phyloP scores from a whole-genome alignment of 64 coral and sea anemone genomes.

The Porites lutea region DNA sequence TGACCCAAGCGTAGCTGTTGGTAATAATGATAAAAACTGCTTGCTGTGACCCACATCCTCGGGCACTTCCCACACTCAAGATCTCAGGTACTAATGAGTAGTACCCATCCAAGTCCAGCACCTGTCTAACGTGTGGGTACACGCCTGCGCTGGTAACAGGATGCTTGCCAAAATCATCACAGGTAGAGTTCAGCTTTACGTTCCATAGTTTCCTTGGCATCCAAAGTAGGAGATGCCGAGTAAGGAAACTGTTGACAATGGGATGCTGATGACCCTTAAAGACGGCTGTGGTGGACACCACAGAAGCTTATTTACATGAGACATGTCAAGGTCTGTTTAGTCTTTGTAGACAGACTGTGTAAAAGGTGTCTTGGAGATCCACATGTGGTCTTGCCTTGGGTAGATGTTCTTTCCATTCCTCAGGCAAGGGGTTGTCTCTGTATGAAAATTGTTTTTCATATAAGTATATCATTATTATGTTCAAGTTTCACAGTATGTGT shows the following conservation, averaged over 20 bases:
- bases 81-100: slow-evolving; percentile 30
- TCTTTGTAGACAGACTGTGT: neutral
- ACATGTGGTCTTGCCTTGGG: slow-evolving; percentile 23
- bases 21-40: slow-evolving; percentile 63
- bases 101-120: slow-evolving; percentile 38
- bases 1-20: slow-evolving; percentile 68
- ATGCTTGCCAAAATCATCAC: neutral
- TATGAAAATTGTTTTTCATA: too few relatives aligned
- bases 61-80: slow-evolving; percentile 23
- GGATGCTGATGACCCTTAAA: slow-evolving; percentile 2
- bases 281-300: slow-evolving; percentile 2
- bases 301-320: slow-evolving; percentile 10
- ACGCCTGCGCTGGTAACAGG: slow-evolving; percentile 9
- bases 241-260: slow-evolving; percentile 31
- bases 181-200: neutral
- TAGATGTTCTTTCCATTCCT: slow-evolving; percentile 27
- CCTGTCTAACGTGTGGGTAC: slow-evolving; percentile 6
- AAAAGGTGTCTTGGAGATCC: slow-evolving; percentile 53
- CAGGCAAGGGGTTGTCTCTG: neutral
- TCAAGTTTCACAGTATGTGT: too few relatives aligned
- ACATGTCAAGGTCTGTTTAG: slow-evolving; percentile 14
- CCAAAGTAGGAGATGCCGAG: slow-evolving; percentile 39
- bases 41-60: slow-evolving; percentile 10
- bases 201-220: slow-evolving; percentile 67
- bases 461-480: neutral